Percentiles rank a stretch among this genome's conserved stretches.
Evolutionary conservation across 2,888 invertebrate species (phyloP).

Genomic region (Plutella xylostella): DNA sequence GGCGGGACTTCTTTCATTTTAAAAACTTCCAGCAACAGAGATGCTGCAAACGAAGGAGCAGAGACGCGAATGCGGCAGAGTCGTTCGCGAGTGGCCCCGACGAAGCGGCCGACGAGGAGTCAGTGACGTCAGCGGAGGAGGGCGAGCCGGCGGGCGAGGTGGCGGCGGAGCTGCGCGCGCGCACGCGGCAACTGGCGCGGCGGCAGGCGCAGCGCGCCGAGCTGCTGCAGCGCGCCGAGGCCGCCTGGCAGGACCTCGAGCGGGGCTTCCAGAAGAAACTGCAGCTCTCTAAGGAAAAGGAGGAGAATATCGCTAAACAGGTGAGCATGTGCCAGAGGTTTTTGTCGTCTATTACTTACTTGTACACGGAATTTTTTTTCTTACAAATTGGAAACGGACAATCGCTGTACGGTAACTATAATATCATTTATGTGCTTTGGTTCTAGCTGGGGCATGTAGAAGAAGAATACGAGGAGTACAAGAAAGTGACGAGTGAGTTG

Average conservation of each 20-base stretch:
- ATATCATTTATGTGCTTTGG: too few species aligned
- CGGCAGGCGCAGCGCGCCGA: conserved; percentile 45
- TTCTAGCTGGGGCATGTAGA: too few species aligned
- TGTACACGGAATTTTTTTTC: too few species aligned
- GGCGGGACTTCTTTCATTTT: conserved; percentile 14
- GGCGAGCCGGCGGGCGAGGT: conserved; percentile 25
- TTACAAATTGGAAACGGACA: too few species aligned
- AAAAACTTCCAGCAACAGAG: conserved; percentile 28
- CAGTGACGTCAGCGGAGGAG: too few species aligned
- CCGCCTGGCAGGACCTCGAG: conserved; percentile 53
- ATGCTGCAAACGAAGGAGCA: conserved; percentile 36
- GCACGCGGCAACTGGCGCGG: not conserved
- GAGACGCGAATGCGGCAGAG: too few species aligned
- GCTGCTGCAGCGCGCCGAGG: conserved; percentile 48
- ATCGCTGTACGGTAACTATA: too few species aligned
- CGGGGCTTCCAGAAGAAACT: conserved; percentile 42
- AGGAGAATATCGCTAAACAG: conserved; percentile 25
- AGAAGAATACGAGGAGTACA: conserved; percentile 36
- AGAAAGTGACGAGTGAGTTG: conserved; percentile 25
- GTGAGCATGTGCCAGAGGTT: too few species aligned
- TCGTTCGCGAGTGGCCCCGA: too few species aligned
- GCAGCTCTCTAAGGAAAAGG: conserved; percentile 36
- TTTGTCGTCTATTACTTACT: too few species aligned
- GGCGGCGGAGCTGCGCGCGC: not conserved
- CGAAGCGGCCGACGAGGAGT: too few species aligned